A percentile compares a stretch with the other conserved stretches of the same genome.
Conservation (phyloP, 2,113 vertebrate genomes). For the Atlantisia rogersi region DNA sequence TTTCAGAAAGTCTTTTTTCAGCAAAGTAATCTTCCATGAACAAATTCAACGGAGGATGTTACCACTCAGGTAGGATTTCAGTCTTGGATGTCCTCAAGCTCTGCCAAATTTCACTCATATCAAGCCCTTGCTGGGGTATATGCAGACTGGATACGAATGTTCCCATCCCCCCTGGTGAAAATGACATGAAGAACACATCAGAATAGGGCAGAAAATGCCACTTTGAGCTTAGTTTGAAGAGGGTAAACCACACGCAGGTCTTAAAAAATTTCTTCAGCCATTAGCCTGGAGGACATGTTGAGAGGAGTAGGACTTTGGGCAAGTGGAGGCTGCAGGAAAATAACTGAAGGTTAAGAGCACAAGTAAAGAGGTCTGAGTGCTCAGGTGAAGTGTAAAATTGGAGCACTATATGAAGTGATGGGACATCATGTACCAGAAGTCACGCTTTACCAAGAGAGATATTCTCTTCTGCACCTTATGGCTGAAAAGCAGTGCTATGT, state of each 20-base stretch:
- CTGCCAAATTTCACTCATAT: neutral
- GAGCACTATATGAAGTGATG: fast-evolving
- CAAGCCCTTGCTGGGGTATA: neutral
- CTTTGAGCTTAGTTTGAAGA: neutral
- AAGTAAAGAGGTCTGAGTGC: neutral
- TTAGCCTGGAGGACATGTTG: neutral
- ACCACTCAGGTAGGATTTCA: too few species aligned
- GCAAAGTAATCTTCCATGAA: neutral
- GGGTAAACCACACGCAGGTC: fast-evolving
- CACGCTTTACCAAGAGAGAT: fast-evolving
- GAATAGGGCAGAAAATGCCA: neutral
- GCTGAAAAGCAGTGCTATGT: neutral
- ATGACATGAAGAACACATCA: neutral
- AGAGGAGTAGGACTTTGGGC: fast-evolving
- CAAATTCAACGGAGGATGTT: neutral
- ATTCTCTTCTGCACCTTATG: neutral
- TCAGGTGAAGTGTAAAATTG: neutral
- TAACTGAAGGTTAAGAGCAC: neutral
- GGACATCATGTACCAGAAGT: neutral
- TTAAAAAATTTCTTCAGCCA: fast-evolving
- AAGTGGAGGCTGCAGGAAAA: neutral
- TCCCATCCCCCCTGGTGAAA: neutral
- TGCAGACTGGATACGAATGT: fast-evolving
- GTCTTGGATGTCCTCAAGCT: neutral
- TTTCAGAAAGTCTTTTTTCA: neutral